Conservation (phyloP, 53 echinoderm and acorn worm species). For the Paracentrotus lividus region DNA sequence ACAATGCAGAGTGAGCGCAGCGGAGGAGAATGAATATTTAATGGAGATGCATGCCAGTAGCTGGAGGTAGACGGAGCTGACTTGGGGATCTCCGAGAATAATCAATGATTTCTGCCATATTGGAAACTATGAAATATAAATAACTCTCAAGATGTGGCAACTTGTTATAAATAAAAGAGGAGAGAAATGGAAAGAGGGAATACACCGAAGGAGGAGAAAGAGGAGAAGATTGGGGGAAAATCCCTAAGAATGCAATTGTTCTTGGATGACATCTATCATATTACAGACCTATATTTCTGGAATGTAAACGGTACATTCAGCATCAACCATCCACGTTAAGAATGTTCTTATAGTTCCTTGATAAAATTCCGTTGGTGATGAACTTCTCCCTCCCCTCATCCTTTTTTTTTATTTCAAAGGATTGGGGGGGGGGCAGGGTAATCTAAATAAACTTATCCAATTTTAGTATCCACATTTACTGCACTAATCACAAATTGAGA, state of each 20-base stretch:
- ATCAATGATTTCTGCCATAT: slow-evolving; percentile 63
- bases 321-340: background rate
- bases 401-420: background rate
- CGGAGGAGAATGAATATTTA: slow-evolving; percentile 60
- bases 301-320: background rate
- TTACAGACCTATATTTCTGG: background rate
- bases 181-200: background rate
- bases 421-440: background rate
- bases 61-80: background rate
- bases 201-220: background rate
- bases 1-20: background rate
- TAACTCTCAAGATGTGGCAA: background rate
- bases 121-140: slow-evolving; percentile 10
- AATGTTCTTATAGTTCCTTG: background rate
- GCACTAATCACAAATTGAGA: no score
- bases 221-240: background rate
- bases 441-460: no score
- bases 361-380: background rate
- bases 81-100: background rate
- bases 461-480: no score
- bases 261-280: background rate
- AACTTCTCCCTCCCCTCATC: background rate
- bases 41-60: slow-evolving; percentile 1
- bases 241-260: background rate
- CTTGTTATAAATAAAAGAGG: no score